Base-by-base conservation (phyloP, 2,797 vertebrate genomes). In the Argentina silus region DNA sequence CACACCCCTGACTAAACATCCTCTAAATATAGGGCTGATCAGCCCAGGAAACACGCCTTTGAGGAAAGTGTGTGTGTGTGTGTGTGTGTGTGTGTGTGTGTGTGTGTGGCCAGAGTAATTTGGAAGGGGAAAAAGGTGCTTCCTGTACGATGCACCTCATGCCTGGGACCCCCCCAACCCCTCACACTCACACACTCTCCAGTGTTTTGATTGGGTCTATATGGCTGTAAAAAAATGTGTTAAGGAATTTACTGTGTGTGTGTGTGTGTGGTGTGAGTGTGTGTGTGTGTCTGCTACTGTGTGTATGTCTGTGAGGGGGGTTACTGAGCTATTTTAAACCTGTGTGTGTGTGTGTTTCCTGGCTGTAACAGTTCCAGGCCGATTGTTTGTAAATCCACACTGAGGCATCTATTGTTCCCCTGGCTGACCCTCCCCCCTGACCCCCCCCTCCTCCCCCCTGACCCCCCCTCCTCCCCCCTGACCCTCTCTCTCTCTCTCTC, bases 331-430 rank as follows among this genome's bases (percentile, higher is more conserved):
- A n/a, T n/a, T n/a, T n/a, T 27, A 69, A 67, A 67, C 75, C 83
- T 83, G 89, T 90, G 92, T 95, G 94, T 93, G 94, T 96, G 90
- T 92, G 93, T 90, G 92, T 94, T 96, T 96, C 95, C 95, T 95
- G 94, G 92, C 91, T 93, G 91, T 88, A 93, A 92, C 93, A 93
- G 93, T 93, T 93, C 91, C 93, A 86, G 92, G 89, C 87, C 87
- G 88, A 93, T 95, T 96, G 94, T 96, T 96, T 95, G 93, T 93
- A 94, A 94, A 92, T 89, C 90, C 90, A 91, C 86, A 70, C 86
- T 88, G 92, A 93, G 80, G 82, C 90, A 76, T 81, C 92, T 91
- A 93, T 94, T 96, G 94, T 95, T 94, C 87, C 83, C 88, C 83
- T 12, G 87, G 90, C 85, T 55, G 70, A 67, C 70, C n/a, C n/a